Conservation (phyloP, 2,113 vertebrate species). For the Mionectes macconnelli region DNA sequence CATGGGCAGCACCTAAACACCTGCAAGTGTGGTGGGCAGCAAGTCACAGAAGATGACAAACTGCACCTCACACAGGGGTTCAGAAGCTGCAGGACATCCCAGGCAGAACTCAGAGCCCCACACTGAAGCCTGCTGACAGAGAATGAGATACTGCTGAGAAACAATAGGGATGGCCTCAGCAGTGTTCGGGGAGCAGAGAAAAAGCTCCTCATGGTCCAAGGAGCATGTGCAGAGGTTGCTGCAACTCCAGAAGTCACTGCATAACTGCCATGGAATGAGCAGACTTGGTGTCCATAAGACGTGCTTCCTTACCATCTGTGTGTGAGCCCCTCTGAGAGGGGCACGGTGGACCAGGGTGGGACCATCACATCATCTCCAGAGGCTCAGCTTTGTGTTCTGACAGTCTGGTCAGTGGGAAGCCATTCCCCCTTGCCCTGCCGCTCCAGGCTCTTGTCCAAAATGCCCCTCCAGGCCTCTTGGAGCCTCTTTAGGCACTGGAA, state of each 20-base stretch:
- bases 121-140: neutral
- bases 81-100: neutral
- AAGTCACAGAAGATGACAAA: neutral
- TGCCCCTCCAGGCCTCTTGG: neutral
- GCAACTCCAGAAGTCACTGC: neutral
- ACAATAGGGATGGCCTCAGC: neutral
- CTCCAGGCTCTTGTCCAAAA: neutral
- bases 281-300: neutral
- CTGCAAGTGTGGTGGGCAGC: neutral
- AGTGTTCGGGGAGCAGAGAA: neutral
- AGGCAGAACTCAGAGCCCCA: neutral
- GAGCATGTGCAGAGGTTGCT: neutral
- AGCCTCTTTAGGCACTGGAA: neutral
- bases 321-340: neutral
- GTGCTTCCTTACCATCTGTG: neutral
- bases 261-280: fast-evolving
- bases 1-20: neutral
- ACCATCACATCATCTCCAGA: neutral
- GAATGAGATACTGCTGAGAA: neutral
- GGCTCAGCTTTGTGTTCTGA: neutral
- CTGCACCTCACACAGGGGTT: neutral
- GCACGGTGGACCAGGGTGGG: neutral
- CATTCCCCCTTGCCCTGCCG: neutral
- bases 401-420: neutral
- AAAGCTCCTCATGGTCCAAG: neutral